phyloP scores from a whole-genome alignment of 2,797 vertebrate species.

The Karalla daura region DNA sequence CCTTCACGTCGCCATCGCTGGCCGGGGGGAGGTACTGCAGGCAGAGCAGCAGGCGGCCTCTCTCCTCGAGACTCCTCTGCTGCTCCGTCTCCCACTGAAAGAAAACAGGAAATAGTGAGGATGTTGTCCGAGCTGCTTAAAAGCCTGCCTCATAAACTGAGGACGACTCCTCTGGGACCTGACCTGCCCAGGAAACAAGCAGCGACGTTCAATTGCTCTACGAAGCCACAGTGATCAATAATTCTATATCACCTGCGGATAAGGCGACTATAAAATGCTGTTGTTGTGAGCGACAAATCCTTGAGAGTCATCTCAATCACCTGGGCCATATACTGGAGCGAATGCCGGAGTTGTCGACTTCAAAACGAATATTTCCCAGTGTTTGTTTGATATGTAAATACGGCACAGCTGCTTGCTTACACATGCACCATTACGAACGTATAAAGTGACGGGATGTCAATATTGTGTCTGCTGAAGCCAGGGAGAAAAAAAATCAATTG shows the following conservation, averaged over 20 bases:
- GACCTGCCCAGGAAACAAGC: not conserved
- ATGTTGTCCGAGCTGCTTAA: not conserved
- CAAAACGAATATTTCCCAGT: not conserved
- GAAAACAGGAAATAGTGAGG: not conserved
- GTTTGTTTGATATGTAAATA: conserved; percentile 8
- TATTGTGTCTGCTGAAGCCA: not conserved
- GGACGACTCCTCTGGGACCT: not conserved
- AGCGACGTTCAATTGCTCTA: not conserved
- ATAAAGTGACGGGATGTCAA: not conserved
- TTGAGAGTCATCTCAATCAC: too few relatives aligned
- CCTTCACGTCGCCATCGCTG: conserved; percentile 67
- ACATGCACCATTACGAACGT: not conserved
- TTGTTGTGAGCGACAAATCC: too few relatives aligned
- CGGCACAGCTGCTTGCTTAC: not conserved
- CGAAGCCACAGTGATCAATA: not conserved
- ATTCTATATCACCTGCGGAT: not conserved
- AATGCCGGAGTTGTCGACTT: conserved; percentile 1
- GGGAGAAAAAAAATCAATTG: not conserved
- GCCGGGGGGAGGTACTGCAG: conserved; percentile 84
- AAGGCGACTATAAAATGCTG: not conserved
- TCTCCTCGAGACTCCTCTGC: conserved; percentile 88
- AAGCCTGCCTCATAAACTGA: not conserved
- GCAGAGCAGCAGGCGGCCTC: conserved; percentile 88
- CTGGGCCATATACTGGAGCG: not conserved
- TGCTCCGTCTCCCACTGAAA: conserved; percentile 88